A percentile compares a stretch with the other conserved stretches of the same genome.
Conservation (phyloP, 2,113 vertebrate species). For the Lepus europaeus region DNA sequence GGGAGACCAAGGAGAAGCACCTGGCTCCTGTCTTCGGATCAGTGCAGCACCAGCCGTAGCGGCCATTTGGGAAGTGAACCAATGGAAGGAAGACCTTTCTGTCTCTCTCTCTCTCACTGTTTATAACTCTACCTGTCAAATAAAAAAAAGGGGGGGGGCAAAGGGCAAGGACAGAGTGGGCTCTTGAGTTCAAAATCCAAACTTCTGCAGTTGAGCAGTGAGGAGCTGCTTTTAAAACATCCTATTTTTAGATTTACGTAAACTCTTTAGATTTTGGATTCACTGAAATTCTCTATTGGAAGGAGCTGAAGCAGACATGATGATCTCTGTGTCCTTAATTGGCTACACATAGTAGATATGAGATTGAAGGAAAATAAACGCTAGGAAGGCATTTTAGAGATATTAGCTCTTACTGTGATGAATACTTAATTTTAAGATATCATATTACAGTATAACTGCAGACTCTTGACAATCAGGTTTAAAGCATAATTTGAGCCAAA, state of each 20-base stretch:
- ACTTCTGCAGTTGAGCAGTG: not conserved
- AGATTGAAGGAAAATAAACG: slow-evolving; percentile 8
- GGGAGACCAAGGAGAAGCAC: too few relatives aligned
- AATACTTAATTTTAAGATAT: slow-evolving; percentile 18
- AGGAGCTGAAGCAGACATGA: not conserved
- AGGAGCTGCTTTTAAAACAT: not conserved
- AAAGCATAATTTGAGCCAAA: slow-evolving; percentile 19
- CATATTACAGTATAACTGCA: not conserved
- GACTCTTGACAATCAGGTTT: not conserved
- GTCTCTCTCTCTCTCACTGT: too few relatives aligned
- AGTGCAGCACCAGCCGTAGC: too few relatives aligned
- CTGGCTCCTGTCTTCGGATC: too few relatives aligned
- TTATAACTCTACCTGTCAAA: too few relatives aligned
- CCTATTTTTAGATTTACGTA: not conserved
- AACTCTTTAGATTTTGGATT: not conserved
- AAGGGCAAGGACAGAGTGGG: not conserved
- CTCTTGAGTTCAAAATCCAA: not conserved
- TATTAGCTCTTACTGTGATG: not conserved
- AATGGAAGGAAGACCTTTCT: too few relatives aligned
- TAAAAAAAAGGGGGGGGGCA: not conserved
- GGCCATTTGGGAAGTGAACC: too few relatives aligned
- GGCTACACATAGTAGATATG: not conserved
- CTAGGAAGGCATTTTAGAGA: not conserved
- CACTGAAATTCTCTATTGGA: not conserved
- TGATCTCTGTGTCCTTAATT: not conserved